These are phyloP conservation scores for Helicoverpa zea DNA, from an alignment of 1,140 invertebrate species.

Conservation along the genomic window DNA sequence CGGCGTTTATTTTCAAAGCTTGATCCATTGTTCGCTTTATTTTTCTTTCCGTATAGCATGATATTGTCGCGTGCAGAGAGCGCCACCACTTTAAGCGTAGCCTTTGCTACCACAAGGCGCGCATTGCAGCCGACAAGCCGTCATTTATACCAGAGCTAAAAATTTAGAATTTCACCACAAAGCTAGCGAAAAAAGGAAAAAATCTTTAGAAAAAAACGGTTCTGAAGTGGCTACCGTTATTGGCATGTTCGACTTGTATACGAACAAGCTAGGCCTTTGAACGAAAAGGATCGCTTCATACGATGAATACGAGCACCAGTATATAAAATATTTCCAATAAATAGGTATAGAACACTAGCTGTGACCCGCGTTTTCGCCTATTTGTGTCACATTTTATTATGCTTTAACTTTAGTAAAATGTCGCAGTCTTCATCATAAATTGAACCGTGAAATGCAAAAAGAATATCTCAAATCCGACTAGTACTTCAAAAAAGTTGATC, in stretches of 20 bases:
- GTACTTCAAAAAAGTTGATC: too few species aligned
- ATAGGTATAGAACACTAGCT: neutral
- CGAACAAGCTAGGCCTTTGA: constrained; percentile 2
- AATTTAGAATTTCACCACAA: constrained; percentile 18
- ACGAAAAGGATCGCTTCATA: constrained; percentile 13
- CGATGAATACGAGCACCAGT: neutral
- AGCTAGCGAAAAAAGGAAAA: constrained; percentile 20
- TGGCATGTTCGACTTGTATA: neutral
- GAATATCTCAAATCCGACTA: too few species aligned
- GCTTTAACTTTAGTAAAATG: too few species aligned
- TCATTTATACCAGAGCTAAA: constrained; percentile 22
- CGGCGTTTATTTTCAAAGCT: constrained; percentile 5
- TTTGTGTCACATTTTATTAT: too few species aligned
- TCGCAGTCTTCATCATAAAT: too few species aligned
- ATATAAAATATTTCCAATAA: constrained; percentile 13
- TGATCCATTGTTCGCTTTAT: constrained; percentile 10
- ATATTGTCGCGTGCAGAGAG: constrained; percentile 33
- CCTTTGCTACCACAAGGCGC: constrained; percentile 20
- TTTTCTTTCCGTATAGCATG: constrained; percentile 18
- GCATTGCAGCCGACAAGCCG: constrained; percentile 19
- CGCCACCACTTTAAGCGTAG: constrained; percentile 20
- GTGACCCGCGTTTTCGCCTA: too few species aligned
- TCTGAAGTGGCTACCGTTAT: constrained; percentile 15
- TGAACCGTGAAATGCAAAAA: too few species aligned
- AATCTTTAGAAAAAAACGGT: neutral